A percentile compares a stretch with the other conserved stretches of the same genome.
Evolutionary conservation across 23 tunicate species (phyloP).

Genomic region (Clavelina lepadiformis): DNA sequence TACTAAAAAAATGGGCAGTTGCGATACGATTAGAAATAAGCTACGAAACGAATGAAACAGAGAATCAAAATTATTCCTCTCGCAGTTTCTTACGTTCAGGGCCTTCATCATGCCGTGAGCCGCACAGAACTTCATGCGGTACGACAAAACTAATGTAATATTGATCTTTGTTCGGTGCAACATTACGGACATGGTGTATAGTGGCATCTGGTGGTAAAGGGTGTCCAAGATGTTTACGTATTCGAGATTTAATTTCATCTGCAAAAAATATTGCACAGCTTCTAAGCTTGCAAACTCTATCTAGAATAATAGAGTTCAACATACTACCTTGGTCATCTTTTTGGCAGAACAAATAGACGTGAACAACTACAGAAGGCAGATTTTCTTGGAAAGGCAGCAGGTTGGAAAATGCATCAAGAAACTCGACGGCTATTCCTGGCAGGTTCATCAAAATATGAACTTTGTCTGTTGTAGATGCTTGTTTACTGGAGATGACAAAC

Average conservation of each 20-base stretch:
- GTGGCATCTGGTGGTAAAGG: constrained; percentile 11
- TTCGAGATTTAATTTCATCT: constrained; percentile 10
- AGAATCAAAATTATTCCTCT: too few relatives aligned
- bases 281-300: neutral
- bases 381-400: neutral
- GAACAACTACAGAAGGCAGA: constrained; percentile 5
- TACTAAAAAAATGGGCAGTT: too few relatives aligned
- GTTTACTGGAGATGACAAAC: neutral
- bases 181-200: constrained; percentile 15
- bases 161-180: constrained; percentile 45
- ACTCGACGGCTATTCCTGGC: constrained; percentile 44
- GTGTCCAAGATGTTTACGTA: neutral
- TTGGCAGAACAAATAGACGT: constrained; percentile 15
- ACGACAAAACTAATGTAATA: constrained; percentile 24
- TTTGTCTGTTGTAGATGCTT: too few relatives aligned
- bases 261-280: too few relatives aligned
- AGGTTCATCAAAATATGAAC: constrained; percentile 42
- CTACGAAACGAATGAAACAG: too few relatives aligned
- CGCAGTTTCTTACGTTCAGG: constrained; percentile 7
- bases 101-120: neutral
- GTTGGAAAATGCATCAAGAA: constrained; percentile 42
- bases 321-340: neutral
- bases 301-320: too few relatives aligned
- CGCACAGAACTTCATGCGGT: constrained; percentile 1
- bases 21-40: too few relatives aligned